Conservation (phyloP, 2,113 vertebrate genomes). For the Psilopogon haemacephalus region DNA sequence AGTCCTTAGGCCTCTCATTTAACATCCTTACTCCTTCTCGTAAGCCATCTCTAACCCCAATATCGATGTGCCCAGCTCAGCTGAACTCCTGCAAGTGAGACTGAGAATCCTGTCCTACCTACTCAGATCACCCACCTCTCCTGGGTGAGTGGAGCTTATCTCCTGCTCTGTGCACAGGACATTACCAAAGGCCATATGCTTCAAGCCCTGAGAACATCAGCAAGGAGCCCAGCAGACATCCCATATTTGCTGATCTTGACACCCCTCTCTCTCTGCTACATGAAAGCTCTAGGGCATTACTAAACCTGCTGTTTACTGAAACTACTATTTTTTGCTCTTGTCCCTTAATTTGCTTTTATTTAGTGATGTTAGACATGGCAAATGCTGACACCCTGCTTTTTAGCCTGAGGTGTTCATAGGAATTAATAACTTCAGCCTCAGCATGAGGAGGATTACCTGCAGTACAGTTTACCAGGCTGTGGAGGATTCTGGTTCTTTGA, state of each 20-base stretch:
- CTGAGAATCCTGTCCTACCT: not conserved
- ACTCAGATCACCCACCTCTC: too few relatives aligned
- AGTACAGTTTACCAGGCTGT: not conserved
- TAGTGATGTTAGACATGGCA: not conserved
- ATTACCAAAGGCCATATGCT: not conserved
- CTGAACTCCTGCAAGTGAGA: not conserved
- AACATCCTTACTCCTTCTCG: not conserved
- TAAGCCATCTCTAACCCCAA: not conserved
- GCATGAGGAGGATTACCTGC: not conserved
- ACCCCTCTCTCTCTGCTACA: not conserved
- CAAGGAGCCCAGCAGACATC: not conserved
- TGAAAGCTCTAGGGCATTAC: not conserved
- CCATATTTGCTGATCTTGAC: not conserved
- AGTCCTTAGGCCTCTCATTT: not conserved
- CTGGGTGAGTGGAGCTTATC: not conserved
- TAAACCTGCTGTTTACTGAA: not conserved
- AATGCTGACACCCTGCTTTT: not conserved
- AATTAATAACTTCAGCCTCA: not conserved
- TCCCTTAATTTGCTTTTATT: not conserved
- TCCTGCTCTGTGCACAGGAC: not conserved
- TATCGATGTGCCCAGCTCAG: not conserved
- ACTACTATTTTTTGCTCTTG: not conserved
- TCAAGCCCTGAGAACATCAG: not conserved
- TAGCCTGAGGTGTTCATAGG: not conserved
- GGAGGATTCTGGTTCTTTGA: not conserved